phyloP scores from a whole-genome alignment of 2,113 vertebrate species.

The Artemisiospiza belli region DNA sequence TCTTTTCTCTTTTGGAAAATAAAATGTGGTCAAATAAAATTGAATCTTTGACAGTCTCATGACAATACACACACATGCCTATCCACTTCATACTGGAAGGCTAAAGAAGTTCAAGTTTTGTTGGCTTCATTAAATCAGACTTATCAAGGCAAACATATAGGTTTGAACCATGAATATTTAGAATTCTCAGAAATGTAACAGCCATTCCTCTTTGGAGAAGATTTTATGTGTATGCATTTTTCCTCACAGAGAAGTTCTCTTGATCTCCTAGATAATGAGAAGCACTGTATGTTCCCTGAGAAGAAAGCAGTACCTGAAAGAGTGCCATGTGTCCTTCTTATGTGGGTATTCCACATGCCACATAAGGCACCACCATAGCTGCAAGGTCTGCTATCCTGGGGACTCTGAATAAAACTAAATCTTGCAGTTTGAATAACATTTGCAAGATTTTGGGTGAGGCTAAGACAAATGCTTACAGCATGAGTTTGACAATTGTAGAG shows the following conservation, averaged over 20 bases:
- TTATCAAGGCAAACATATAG: neutral
- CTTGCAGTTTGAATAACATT: neutral
- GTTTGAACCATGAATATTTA: neutral
- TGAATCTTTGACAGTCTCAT: neutral
- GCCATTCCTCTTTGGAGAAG: neutral
- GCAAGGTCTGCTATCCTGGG: neutral
- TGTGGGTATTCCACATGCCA: too few relatives aligned
- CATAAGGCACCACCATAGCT: neutral
- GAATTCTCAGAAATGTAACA: neutral
- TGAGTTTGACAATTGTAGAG: neutral
- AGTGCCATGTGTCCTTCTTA: neutral
- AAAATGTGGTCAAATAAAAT: neutral
- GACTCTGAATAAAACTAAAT: neutral
- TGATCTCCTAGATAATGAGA: neutral
- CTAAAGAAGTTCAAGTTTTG: neutral
- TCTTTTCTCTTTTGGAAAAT: conserved; percentile 1
- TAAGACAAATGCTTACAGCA: neutral
- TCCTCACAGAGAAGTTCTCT: neutral
- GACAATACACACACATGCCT: neutral
- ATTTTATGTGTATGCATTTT: neutral
- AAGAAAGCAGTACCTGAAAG: neutral
- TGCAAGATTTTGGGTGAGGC: neutral
- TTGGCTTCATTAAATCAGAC: neutral
- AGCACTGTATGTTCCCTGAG: neutral
- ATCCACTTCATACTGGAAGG: neutral